These are phyloP conservation scores for Melinaea menophilus DNA, from an alignment of 2,888 invertebrate species.

Conservation along the genomic window DNA sequence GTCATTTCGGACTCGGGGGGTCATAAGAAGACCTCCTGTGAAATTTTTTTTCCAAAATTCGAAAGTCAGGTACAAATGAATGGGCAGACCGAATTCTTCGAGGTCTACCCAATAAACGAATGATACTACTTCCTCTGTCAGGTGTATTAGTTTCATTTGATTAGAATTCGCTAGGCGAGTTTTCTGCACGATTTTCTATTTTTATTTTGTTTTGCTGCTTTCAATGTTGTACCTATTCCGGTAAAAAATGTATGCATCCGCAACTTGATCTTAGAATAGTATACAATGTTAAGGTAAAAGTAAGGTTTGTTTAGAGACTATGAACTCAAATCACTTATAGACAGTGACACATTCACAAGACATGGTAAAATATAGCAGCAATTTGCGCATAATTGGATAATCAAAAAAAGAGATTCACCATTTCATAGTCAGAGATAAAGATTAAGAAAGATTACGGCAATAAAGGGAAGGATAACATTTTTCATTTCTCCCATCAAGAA, in stretches of 20 bases:
- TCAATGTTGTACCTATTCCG: neutral
- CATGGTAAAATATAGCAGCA: neutral
- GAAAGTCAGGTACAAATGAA: too few species aligned
- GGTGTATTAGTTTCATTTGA: conserved; percentile 29
- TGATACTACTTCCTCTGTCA: conserved; percentile 17
- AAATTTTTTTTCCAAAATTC: too few species aligned
- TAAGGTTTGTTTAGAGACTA: too few species aligned
- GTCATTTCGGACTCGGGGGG: too few species aligned
- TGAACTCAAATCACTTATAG: too few species aligned
- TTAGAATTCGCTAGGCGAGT: conserved; percentile 20
- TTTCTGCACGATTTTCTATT: conserved; percentile 1
- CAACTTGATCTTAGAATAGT: too few species aligned
- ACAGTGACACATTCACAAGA: neutral
- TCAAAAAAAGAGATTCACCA: conserved; percentile 15
- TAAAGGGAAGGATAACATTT: conserved; percentile 24
- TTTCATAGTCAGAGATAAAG: conserved; percentile 17
- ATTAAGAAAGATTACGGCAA: conserved; percentile 25
- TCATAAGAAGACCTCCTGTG: too few species aligned
- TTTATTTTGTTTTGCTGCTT: neutral
- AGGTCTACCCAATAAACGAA: neutral
- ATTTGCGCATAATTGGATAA: conserved; percentile 14
- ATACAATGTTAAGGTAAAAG: too few species aligned
- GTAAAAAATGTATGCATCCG: neutral
- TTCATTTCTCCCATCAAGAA: conserved; percentile 18
- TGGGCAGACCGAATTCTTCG: too few species aligned